phyloP scores from a whole-genome alignment of 1,140 invertebrate genomes.

The Pogonus chalceus region DNA sequence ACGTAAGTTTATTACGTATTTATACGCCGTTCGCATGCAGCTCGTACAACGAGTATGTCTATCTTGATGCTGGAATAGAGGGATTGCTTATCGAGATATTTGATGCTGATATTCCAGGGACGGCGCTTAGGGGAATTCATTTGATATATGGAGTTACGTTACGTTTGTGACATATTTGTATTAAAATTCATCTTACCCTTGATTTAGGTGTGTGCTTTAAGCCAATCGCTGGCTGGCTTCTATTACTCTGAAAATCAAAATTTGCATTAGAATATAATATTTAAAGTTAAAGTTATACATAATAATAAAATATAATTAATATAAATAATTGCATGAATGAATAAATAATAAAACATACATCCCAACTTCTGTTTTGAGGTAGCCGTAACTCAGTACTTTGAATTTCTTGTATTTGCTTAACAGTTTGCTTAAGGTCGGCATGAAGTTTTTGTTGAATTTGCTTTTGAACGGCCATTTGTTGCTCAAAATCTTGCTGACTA shows the following conservation, averaged over 20 bases:
- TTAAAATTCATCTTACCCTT: constrained; percentile 48
- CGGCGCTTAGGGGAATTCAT: neutral
- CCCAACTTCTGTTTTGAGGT: constrained; percentile 34
- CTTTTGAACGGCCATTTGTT: constrained; percentile 32
- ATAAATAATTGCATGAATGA: neutral
- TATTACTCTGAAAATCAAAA: constrained; percentile 53
- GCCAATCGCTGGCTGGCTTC: constrained; percentile 67
- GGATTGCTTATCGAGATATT: too few relatives aligned
- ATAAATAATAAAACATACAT: constrained; percentile 19
- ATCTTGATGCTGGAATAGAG: too few relatives aligned
- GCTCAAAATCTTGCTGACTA: constrained; percentile 21
- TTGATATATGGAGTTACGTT: neutral
- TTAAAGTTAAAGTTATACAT: neutral
- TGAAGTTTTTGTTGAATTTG: constrained; percentile 36
- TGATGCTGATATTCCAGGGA: constrained; percentile 4
- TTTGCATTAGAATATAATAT: neutral
- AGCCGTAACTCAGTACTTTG: constrained; percentile 33
- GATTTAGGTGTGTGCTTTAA: constrained; percentile 65
- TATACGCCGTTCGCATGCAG: too few relatives aligned
- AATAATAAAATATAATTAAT: constrained; percentile 9
- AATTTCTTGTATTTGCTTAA: constrained; percentile 35
- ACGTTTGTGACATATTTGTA: neutral
- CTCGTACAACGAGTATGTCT: too few relatives aligned
- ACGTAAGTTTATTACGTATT: too few relatives aligned
- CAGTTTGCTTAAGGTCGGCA: constrained; percentile 33